These are phyloP conservation scores for Alligator mississippiensis DNA, from an alignment of 2,113 vertebrate genomes.

Conservation along the genomic window DNA sequence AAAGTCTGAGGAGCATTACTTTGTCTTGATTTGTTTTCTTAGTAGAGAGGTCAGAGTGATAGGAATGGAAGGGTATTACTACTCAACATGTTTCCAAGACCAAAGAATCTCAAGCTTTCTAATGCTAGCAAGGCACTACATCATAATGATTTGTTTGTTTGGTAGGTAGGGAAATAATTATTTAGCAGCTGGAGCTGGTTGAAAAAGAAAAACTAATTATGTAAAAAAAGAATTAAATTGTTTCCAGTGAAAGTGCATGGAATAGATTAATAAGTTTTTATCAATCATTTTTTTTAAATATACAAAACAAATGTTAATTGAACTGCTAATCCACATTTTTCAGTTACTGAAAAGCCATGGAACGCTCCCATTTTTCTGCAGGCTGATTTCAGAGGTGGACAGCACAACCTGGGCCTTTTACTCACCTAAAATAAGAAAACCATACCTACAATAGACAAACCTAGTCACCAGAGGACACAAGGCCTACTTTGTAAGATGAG, in stretches of 20 bases:
- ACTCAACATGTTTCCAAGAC: neutral
- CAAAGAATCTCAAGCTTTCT: rapidly evolving
- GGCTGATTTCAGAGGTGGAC: neutral
- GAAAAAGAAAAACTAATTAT: neutral
- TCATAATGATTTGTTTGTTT: neutral
- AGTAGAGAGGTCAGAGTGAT: neutral
- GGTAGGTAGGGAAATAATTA: neutral
- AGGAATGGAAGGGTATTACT: neutral
- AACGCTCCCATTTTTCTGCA: neutral
- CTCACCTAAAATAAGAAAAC: neutral
- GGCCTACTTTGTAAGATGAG: rapidly evolving
- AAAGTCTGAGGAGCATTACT: neutral
- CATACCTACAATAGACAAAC: neutral
- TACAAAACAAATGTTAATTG: too few relatives aligned
- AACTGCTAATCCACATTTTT: neutral
- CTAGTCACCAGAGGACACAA: neutral
- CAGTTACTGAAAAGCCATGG: neutral
- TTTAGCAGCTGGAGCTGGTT: neutral
- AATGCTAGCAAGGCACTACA: neutral
- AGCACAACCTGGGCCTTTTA: neutral
- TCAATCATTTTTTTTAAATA: neutral
- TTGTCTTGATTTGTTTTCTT: slow-evolving; percentile 9
- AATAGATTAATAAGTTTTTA: neutral
- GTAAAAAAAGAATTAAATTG: neutral
- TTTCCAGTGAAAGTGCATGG: neutral